Evolutionary conservation across 2,888 invertebrate species (phyloP).

Genomic region (Drosophila formosana): DNA sequence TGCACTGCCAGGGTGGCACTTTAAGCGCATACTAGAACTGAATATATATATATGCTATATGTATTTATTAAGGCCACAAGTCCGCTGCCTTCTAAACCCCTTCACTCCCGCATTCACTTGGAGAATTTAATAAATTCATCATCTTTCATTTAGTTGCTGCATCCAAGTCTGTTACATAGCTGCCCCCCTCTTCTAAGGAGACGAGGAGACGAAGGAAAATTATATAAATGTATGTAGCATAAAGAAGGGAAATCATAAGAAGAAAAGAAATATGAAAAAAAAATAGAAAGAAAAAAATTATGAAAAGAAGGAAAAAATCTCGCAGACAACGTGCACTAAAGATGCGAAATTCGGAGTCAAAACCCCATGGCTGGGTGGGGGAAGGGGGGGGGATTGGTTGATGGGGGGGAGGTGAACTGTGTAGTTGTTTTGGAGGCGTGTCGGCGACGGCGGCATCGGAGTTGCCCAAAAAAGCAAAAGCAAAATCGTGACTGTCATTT

Average conservation of each 20-base stretch:
- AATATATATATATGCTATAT: constrained; percentile 5
- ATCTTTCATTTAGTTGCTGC: constrained; percentile 75
- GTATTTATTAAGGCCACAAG: constrained; percentile 38
- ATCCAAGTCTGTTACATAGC: constrained; percentile 55
- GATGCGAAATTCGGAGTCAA: constrained; percentile 39
- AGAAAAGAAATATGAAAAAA: constrained; percentile 13
- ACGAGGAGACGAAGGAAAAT: constrained; percentile 15
- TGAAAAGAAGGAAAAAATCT: constrained; percentile 19
- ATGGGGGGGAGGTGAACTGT: too few relatives aligned
- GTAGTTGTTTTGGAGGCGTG: constrained; percentile 37
- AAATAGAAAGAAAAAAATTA: not conserved
- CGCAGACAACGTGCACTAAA: constrained; percentile 49
- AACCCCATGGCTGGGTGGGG: not conserved
- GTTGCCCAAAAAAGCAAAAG: constrained; percentile 69
- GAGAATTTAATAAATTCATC: constrained; percentile 78
- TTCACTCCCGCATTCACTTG: constrained; percentile 24
- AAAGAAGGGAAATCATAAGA: constrained; percentile 52
- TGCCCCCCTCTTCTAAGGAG: constrained; percentile 7
- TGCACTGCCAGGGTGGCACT: constrained; percentile 17
- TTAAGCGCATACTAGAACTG: constrained; percentile 21
- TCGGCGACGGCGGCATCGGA: constrained; percentile 39
- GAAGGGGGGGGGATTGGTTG: too few relatives aligned
- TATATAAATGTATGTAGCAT: constrained; percentile 50
- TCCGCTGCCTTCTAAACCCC: not conserved
- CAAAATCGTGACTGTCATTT: constrained; percentile 78